Conservation (phyloP, 2,797 vertebrate species). For the Sebastes trivittatus region DNA sequence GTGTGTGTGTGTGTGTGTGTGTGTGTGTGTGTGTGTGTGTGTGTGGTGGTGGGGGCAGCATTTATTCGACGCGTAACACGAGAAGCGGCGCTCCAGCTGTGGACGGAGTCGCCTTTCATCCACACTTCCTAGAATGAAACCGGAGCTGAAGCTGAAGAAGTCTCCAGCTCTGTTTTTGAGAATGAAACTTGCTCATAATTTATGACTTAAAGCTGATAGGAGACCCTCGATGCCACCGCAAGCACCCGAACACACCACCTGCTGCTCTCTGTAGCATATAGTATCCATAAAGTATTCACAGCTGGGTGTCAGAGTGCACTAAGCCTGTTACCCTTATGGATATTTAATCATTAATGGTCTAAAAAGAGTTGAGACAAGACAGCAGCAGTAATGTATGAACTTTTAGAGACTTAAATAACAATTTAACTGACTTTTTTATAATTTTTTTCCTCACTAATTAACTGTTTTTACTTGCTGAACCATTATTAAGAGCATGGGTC, state of each 20-base stretch:
- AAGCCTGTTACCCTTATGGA: background rate
- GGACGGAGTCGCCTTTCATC: conserved; percentile 64
- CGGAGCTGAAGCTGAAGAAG: conserved; percentile 20
- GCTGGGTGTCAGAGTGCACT: background rate
- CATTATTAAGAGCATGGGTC: no score
- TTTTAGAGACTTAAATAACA: background rate
- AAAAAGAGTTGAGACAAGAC: background rate
- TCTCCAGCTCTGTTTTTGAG: conserved; percentile 53
- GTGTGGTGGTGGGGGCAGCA: background rate
- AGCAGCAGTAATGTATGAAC: background rate
- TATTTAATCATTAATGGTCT: background rate
- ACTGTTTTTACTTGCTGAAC: no score
- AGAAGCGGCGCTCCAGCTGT: conserved; percentile 52
- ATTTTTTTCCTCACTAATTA: background rate
- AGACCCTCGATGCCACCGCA: background rate
- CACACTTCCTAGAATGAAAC: conserved; percentile 65
- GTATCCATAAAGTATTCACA: background rate
- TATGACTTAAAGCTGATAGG: conserved; percentile 41
- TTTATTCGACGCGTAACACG: conserved; percentile 47
- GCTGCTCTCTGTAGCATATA: background rate
- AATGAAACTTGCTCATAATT: conserved; percentile 68
- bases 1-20: no score
- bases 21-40: background rate
- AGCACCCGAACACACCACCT: background rate
- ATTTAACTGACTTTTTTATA: fast-evolving